Conservation (phyloP, 2,797 vertebrate species). For the Sebastes jordani region DNA sequence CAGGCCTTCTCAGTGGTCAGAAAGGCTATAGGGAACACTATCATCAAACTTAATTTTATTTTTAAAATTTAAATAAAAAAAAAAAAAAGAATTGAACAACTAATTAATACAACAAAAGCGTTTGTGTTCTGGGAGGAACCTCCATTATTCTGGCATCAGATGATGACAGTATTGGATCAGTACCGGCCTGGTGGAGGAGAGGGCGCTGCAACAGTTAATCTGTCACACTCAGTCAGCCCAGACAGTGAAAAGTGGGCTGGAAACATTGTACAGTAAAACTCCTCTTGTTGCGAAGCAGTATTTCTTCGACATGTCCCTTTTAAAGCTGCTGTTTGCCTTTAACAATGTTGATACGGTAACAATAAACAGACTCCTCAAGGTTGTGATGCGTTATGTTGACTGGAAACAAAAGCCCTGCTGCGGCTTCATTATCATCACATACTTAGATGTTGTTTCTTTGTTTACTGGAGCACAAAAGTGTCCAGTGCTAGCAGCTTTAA, state of each 20-base stretch:
- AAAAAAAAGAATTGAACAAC: neutral
- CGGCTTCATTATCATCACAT: neutral
- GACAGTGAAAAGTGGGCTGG: neutral
- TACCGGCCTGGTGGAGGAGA: neutral
- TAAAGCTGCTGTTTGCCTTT: neutral
- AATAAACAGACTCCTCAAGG: neutral
- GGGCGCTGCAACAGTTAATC: neutral
- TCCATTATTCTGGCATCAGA: neutral
- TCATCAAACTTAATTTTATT: neutral
- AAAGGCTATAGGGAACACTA: neutral
- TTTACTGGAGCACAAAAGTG: neutral
- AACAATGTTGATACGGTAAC: neutral
- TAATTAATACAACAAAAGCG: neutral
- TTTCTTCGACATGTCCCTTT: constrained; percentile 20
- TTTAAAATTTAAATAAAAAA: neutral
- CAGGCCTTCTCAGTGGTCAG: neutral
- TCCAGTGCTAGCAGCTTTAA: neutral
- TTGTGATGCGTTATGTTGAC: neutral
- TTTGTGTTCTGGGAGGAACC: neutral
- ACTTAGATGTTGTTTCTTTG: neutral
- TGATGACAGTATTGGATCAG: neutral
- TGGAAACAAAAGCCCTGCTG: neutral
- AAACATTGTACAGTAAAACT: neutral
- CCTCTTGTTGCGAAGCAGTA: neutral
- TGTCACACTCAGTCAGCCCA: neutral